These are phyloP conservation scores for Acronicta leporina DNA, from an alignment of 2,888 invertebrate genomes.

Conservation along the genomic window DNA sequence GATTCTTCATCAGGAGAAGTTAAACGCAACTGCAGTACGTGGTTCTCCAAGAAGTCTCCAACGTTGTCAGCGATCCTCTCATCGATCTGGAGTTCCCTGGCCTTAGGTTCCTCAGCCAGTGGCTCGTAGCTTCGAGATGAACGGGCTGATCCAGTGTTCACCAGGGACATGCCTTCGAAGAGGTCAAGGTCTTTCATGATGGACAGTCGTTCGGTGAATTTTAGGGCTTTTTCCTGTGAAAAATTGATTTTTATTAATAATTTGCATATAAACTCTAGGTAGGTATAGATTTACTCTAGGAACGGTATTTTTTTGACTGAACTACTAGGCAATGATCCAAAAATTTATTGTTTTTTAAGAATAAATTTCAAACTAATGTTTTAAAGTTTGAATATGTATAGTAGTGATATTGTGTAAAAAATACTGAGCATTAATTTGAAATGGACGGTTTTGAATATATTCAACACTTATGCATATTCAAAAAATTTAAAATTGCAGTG, in stretches of 20 bases:
- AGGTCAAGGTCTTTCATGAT: slow-evolving; percentile 86
- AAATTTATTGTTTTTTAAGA: too few species aligned
- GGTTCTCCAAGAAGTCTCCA: slow-evolving; percentile 82
- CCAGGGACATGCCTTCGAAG: slow-evolving; percentile 85
- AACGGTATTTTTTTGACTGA: too few species aligned
- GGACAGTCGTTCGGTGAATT: slow-evolving; percentile 89
- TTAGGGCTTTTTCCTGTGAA: slow-evolving; percentile 89
- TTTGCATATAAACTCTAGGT: not conserved
- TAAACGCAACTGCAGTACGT: slow-evolving; percentile 83
- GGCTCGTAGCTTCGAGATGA: slow-evolving; percentile 84
- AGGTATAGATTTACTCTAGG: too few species aligned
- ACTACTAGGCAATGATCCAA: too few species aligned
- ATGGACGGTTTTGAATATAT: too few species aligned
- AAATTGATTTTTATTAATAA: slow-evolving; percentile 2
- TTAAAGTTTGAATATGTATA: too few species aligned
- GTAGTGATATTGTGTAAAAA: too few species aligned
- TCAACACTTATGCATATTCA: not conserved
- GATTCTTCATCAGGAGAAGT: slow-evolving; percentile 77
- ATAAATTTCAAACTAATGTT: too few species aligned
- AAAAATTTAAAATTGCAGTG: not conserved
- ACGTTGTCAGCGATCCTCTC: slow-evolving; percentile 83
- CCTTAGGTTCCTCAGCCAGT: slow-evolving; percentile 79
- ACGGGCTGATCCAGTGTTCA: slow-evolving; percentile 85
- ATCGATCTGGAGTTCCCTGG: slow-evolving; percentile 80
- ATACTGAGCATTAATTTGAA: too few species aligned